phyloP scores from a whole-genome alignment of 2,797 vertebrate genomes.

The Enteromius paludinosus region DNA sequence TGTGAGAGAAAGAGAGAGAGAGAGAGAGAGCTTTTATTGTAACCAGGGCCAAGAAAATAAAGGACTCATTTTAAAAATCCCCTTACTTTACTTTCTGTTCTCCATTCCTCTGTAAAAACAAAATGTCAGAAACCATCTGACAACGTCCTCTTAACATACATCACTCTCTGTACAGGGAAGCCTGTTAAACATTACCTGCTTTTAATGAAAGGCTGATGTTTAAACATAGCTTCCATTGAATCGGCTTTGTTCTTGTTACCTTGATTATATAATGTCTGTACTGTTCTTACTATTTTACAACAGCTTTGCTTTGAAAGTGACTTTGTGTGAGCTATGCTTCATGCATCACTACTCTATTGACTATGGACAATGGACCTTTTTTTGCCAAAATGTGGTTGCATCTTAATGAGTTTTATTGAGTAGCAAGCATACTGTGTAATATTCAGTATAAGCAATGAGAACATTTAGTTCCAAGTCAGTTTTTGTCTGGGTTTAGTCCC shows the following conservation, averaged over 20 bases:
- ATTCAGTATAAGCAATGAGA: not conserved
- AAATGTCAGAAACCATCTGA: not conserved
- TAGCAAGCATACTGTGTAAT: not conserved
- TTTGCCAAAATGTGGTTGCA: not conserved
- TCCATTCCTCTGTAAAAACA: slow-evolving; percentile 10
- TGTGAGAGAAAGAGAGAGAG: not conserved
- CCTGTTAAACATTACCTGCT: not conserved
- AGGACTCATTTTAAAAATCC: not conserved
- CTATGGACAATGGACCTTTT: not conserved
- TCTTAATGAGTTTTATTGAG: not conserved
- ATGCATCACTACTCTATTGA: not conserved
- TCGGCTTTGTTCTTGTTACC: not conserved
- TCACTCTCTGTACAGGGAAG: not conserved
- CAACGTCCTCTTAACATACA: slow-evolving; percentile 5
- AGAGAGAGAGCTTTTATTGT: not conserved
- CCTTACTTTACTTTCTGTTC: not conserved
- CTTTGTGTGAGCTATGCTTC: not conserved
- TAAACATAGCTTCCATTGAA: not conserved
- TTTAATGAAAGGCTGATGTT: not conserved
- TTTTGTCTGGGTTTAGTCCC: not conserved
- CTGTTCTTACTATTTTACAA: not conserved
- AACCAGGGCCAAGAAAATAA: slow-evolving; percentile 14
- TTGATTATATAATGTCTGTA: not conserved
- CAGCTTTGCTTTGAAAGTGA: slow-evolving; percentile 2
- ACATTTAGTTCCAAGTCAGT: not conserved